phyloP scores from a whole-genome alignment of 2,888 invertebrate species.

The Sphaerolaimus hirsutus region DNA sequence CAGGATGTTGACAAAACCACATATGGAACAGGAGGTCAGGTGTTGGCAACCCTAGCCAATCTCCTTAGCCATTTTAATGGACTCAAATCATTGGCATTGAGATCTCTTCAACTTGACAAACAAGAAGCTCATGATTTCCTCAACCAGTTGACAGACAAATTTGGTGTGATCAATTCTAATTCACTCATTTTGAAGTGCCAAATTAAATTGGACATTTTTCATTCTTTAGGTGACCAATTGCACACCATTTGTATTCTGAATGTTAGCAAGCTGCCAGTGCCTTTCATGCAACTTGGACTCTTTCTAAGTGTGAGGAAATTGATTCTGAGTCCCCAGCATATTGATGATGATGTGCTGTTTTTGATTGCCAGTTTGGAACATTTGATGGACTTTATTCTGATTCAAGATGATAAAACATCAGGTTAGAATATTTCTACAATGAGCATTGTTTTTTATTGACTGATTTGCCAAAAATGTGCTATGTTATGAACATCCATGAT shows the following conservation, averaged over 20 bases:
- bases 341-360: conserved; percentile 28
- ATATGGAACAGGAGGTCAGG: conserved; percentile 48
- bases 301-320: conserved; percentile 46
- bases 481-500: too few relatives aligned
- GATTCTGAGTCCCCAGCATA: conserved; percentile 36
- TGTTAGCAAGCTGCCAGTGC: conserved; percentile 43
- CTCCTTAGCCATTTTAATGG: conserved; percentile 42
- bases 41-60: conserved; percentile 26
- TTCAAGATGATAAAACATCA: too few relatives aligned
- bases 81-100: conserved; percentile 41
- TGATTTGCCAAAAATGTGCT: too few relatives aligned
- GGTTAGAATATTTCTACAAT: too few relatives aligned
- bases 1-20: conserved; percentile 26
- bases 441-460: too few relatives aligned
- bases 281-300: conserved; percentile 47
- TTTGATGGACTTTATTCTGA: too few relatives aligned
- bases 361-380: conserved; percentile 9
- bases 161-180: too few relatives aligned
- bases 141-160: conserved; percentile 36
- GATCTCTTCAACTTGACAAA: conserved; percentile 48
- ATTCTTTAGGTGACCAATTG: conserved; percentile 34
- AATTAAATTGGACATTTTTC: not conserved
- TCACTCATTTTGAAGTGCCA: not conserved
- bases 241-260: conserved; percentile 44
- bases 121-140: conserved; percentile 43